Evolutionary conservation across 1,140 invertebrate genomes (phyloP).

Genomic region (Phenacoccus solenopsis): DNA sequence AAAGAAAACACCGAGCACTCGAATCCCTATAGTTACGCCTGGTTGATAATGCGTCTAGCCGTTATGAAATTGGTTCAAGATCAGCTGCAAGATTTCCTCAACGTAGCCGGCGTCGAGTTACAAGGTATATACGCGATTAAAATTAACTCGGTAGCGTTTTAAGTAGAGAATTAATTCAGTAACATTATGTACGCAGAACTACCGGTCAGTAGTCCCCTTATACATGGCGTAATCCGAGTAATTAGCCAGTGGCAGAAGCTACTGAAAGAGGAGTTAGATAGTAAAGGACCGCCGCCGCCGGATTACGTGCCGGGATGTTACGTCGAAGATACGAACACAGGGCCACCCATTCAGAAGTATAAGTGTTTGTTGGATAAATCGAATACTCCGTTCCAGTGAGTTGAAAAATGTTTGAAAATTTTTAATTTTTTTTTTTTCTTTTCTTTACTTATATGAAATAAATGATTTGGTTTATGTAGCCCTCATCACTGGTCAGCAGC

Average conservation of each 20-base stretch:
- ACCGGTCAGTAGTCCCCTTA: conserved; percentile 83
- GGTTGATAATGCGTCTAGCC: conserved; percentile 83
- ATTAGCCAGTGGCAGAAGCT: conserved; percentile 80
- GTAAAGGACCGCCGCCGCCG: conserved; percentile 52
- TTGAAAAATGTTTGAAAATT: too few relatives aligned
- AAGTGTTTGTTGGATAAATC: conserved; percentile 76
- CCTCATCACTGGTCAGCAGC: conserved; percentile 58
- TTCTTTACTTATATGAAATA: background rate
- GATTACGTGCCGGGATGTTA: conserved; percentile 76
- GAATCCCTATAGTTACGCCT: conserved; percentile 78
- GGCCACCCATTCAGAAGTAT: conserved; percentile 86
- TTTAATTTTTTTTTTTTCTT: too few relatives aligned
- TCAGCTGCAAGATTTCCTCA: conserved; percentile 65
- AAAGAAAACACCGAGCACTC: conserved; percentile 68
- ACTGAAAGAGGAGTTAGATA: conserved; percentile 61
- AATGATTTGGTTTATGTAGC: conserved; percentile 31
- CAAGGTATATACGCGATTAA: conserved; percentile 51
- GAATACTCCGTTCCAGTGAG: conserved; percentile 88
- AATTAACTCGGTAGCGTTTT: background rate
- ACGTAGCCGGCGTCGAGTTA: conserved; percentile 78
- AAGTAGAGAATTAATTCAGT: too few relatives aligned
- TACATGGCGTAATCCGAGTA: conserved; percentile 74
- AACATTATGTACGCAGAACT: too few relatives aligned
- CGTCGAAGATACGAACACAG: conserved; percentile 52
- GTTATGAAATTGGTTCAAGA: conserved; percentile 68